Evolutionary conservation across 2,888 invertebrate genomes (phyloP), one percentile per base, ranked within the genome.

Genomic region (Stictocephala bisonia): DNA sequence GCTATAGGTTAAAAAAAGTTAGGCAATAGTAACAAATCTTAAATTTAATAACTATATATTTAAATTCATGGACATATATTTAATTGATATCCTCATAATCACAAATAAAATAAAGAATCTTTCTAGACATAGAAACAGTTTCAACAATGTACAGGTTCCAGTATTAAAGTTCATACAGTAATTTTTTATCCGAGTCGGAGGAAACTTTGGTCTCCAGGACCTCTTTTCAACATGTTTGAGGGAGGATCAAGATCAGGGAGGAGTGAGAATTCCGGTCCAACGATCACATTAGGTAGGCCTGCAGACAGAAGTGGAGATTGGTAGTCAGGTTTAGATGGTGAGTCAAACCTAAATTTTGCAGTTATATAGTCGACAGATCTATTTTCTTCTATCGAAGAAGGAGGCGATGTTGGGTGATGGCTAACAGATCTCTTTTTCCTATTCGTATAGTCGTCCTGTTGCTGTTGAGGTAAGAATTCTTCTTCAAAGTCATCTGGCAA

Each of bases 211-310:
- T 70, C 53, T 20, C 66, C 67, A n/a, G 56, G 58, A 29, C 24
- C 24, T 22, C 26, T 29, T n/a, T 68, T 68, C n/a, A 68, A 11
- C 40, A 53, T 51, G 15, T 51, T 2, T 15, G 69, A 50, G 2
- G 68, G 51, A 31, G 53, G 35, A 13, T 70, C 72, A n/a, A 71
- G 41, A 13, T 58, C 29, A 18, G 75, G 75, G n/a, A 75, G 71
- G n/a, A 75, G 64, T 22, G 75, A 71, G 9, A 75, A 51, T 56
- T 75, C 75, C 0, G 75, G 75, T 26, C 75, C 73, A 2, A 75
- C 41, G 60, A 75, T 75, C 29, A 75, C 60, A 18, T 71, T 71
- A 9, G 75, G 73, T 2, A 73, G 51, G 1, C 72, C 72, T 4
- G 75, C 73, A 9, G 72, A 60, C 15, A 73, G 44, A 9, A 68